Evolutionary conservation across 37 sponge, comb jelly and placozoan species (phyloP), one percentile per base, ranked within the genome.

Genomic region (Aplysina aerophoba): DNA sequence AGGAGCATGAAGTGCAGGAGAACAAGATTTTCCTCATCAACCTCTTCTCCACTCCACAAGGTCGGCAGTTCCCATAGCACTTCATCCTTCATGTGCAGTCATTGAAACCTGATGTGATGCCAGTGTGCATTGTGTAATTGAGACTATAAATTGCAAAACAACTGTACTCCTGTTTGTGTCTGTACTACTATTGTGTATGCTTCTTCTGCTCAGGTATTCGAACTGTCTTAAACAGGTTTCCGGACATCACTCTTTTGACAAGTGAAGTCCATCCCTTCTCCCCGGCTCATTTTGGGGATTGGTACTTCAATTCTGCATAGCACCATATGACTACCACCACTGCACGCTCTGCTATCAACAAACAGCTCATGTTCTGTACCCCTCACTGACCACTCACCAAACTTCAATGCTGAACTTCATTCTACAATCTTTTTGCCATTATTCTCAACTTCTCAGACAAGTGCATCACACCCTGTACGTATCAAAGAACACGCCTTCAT

Each of bases 1-100:
- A 94, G 83, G 94, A 97, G 24, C 92, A 97, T 58, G 86, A 87
- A 0, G 97, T 92, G 24, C 59, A 69, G 31, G 97, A 94, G 50
- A 63, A 62, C n/a, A 92, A 94, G 55, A 86, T 97, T 13, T 28
- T 94, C 40, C 54, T 97, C 0, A 83, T 94, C 38, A 90, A 87
- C 65, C 85, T 97, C 35, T 97, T 97, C 66, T 62, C 89, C 19
- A 92, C 97, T 16, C 87, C 83, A 39, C 34, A 77, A 80, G 79
- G 85, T 84, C 44, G 59, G 66, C 80, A 30, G 57, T 79, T 8
- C 22, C 22, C 25, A 34, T 21, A 30, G 57, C 28, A 36, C 69
- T 39, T 72, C n/a, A 20, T 35, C 33, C 73, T 33, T 5, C 3
- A 71, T 71, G 28, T 71, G 31, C 8, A 8, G n/a, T n/a, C n/a